phyloP scores from a whole-genome alignment of 2,888 invertebrate species.

The Julus scanicus region DNA sequence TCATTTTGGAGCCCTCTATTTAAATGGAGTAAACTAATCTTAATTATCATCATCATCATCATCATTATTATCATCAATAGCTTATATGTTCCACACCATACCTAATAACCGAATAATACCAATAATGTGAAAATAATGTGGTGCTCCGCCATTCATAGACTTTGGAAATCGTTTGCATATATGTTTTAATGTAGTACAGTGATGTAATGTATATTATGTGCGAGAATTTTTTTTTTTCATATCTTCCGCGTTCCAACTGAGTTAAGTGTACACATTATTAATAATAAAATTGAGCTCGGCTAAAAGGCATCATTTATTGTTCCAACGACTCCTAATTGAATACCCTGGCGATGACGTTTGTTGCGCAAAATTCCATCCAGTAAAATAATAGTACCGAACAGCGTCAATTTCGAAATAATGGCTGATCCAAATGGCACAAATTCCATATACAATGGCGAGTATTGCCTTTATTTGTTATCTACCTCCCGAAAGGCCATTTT shows the following conservation, averaged over 20 bases:
- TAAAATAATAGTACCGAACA: background rate
- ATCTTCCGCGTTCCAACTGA: background rate
- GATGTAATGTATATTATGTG: too few relatives aligned
- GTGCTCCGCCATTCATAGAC: too few relatives aligned
- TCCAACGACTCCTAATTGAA: background rate
- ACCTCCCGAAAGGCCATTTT: background rate
- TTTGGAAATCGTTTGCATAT: too few relatives aligned
- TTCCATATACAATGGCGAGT: background rate
- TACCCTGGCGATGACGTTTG: background rate
- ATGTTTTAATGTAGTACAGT: too few relatives aligned
- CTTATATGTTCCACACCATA: too few relatives aligned
- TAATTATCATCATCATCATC: too few relatives aligned
- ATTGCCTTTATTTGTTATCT: background rate
- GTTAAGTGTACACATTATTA: background rate
- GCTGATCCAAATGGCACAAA: background rate
- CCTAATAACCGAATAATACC: too few relatives aligned
- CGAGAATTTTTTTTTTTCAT: too few relatives aligned
- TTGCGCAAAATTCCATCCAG: background rate
- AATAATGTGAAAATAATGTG: too few relatives aligned
- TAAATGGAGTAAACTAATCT: too few relatives aligned
- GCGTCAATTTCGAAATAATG: slow-evolving; percentile 15
- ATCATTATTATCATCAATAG: too few relatives aligned
- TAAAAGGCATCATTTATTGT: background rate
- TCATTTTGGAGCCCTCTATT: too few relatives aligned
- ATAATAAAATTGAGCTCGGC: background rate